Conservation (phyloP, 2,797 vertebrate genomes). For the Galaxias olidus region DNA sequence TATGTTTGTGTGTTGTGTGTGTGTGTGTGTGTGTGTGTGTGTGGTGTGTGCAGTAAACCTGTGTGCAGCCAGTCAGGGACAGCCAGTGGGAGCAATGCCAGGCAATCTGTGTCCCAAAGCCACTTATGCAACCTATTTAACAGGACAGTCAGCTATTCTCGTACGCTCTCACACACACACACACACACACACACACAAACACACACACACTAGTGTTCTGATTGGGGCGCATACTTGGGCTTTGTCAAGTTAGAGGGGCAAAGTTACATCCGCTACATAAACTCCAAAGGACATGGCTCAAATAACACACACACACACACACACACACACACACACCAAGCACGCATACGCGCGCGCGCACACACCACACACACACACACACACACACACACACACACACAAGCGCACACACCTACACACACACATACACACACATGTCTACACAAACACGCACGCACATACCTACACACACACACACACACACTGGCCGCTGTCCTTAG, state of each 20-base stretch:
- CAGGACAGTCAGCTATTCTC: slow-evolving; percentile 41
- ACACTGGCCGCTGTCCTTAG: background rate
- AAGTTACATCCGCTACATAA: too few relatives aligned
- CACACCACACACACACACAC: background rate
- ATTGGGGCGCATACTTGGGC: too few relatives aligned
- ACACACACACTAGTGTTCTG: background rate
- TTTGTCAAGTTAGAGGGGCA: too few relatives aligned
- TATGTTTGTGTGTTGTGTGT: slow-evolving; percentile 15
- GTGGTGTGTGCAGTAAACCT: slow-evolving; percentile 25
- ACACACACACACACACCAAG: background rate
- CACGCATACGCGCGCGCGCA: too few relatives aligned
- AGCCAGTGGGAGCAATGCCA: slow-evolving; percentile 54
- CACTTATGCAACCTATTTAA: slow-evolving; percentile 70
- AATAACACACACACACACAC: too few relatives aligned
- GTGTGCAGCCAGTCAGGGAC: slow-evolving; percentile 49
- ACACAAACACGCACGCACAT: background rate
- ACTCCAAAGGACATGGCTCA: background rate
- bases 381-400: slow-evolving; percentile 1
- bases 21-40: too few relatives aligned
- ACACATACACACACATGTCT: background rate
- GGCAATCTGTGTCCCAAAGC: slow-evolving; percentile 61
- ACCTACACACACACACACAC: background rate
- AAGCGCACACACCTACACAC: too few relatives aligned
- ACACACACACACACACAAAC: slow-evolving; percentile 16
- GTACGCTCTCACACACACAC: background rate